Conservation (phyloP, 2,797 vertebrate species). For the Ctenopoma kingsleyae region DNA sequence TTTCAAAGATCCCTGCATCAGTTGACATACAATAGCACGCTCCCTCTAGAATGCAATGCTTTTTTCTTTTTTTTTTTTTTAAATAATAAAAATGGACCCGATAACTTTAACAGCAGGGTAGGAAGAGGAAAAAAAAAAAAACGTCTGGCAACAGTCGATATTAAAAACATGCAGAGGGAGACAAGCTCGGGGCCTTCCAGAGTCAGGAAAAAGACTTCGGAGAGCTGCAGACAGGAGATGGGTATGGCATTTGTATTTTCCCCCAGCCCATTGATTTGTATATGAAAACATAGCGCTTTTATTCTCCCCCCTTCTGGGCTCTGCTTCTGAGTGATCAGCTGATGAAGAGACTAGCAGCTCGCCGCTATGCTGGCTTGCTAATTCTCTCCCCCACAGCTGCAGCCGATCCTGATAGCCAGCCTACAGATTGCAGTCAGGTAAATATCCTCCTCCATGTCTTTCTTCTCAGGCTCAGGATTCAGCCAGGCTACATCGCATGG, state of each 20-base stretch:
- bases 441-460: conserved; percentile 85
- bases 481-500: conserved; percentile 90
- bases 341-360: conserved; percentile 99
- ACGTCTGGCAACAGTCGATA: conserved; percentile 93
- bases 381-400: conserved; percentile 99
- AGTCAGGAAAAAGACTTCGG: conserved; percentile 92
- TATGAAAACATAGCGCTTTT: conserved; percentile 98
- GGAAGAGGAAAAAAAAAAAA: conserved; percentile 56
- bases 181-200: conserved; percentile 92
- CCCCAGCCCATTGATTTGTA: conserved; percentile 91
- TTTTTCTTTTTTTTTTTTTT: too few relatives aligned
- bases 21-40: conserved; percentile 6
- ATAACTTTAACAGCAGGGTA: conserved; percentile 79
- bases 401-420: conserved; percentile 92
- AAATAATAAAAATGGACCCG: conserved; percentile 63
- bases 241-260: conserved; percentile 88
- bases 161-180: conserved; percentile 92
- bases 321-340: conserved; percentile 99
- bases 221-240: conserved; percentile 92
- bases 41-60: conserved; percentile 36
- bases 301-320: conserved; percentile 90
- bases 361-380: conserved; percentile 99
- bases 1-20: conserved; percentile 18
- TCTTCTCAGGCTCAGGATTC: conserved; percentile 85
- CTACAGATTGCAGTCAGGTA: conserved; percentile 98